Percentiles rank a stretch among this genome's conserved stretches.
Conservation (phyloP, 2,113 vertebrate genomes). For the Sturnus vulgaris region DNA sequence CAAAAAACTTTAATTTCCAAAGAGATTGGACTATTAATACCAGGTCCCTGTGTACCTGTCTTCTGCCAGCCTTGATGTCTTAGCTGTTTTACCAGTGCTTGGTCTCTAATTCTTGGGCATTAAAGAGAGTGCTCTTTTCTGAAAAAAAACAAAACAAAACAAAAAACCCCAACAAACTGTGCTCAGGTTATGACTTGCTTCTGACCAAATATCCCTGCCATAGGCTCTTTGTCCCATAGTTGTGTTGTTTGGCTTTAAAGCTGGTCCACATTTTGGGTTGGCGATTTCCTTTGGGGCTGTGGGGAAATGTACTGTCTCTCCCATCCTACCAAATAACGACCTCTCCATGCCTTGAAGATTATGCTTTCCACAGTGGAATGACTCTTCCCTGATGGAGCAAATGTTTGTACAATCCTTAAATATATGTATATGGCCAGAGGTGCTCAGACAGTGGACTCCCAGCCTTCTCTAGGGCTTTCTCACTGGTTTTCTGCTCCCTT, state of each 20-base stretch:
- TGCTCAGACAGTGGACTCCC: background rate
- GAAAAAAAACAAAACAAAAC: background rate
- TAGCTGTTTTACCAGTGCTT: background rate
- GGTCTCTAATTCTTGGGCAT: background rate
- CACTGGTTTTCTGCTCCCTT: background rate
- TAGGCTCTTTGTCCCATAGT: background rate
- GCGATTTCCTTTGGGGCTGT: background rate
- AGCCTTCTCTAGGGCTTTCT: background rate
- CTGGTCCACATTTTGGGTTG: background rate
- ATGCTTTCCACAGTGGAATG: background rate
- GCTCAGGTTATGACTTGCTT: background rate
- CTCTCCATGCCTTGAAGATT: background rate
- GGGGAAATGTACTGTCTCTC: background rate
- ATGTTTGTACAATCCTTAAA: background rate
- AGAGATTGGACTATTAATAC: background rate
- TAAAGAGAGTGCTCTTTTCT: background rate
- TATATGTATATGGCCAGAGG: background rate
- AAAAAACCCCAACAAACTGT: no score
- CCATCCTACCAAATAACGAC: background rate
- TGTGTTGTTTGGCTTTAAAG: background rate
- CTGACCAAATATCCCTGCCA: background rate
- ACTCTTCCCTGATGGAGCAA: background rate
- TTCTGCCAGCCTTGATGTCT: background rate
- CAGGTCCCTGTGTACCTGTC: accelerated
- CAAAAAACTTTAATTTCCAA: background rate